phyloP scores from a whole-genome alignment of 1,140 invertebrate species.

The Brachystomella parvula region DNA sequence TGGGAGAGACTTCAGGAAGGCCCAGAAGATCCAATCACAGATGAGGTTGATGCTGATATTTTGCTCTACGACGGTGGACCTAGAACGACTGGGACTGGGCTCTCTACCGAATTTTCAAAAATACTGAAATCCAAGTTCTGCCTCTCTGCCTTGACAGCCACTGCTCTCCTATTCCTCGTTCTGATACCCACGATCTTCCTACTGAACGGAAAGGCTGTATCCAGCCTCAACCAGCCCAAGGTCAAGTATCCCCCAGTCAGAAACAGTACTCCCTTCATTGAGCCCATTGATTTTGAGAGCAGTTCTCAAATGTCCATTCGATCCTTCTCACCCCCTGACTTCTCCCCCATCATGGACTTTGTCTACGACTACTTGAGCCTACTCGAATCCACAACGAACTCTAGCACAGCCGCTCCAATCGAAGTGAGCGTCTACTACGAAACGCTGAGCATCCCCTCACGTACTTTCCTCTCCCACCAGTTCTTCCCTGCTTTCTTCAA shows the following conservation, averaged over 20 bases:
- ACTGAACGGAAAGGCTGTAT: too few relatives aligned
- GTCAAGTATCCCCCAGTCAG: background rate
- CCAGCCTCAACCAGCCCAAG: background rate
- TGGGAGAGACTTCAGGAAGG: slow-evolving; percentile 2
- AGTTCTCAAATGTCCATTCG: background rate
- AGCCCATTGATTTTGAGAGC: slow-evolving; percentile 2
- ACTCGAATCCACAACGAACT: background rate
- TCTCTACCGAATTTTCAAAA: background rate
- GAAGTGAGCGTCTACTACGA: background rate
- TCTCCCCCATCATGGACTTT: background rate
- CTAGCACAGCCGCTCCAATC: background rate
- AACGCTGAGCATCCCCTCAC: background rate
- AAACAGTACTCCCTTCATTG: background rate
- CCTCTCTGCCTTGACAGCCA: background rate
- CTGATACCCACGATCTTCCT: too few relatives aligned
- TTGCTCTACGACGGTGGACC: background rate
- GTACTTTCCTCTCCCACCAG: background rate
- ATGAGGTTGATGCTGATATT: background rate
- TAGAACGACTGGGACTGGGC: background rate
- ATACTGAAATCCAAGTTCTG: background rate
- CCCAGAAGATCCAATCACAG: background rate
- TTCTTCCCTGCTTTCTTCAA: background rate
- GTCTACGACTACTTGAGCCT: slow-evolving; percentile 1
- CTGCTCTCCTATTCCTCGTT: background rate
- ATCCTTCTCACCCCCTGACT: background rate